Evolutionary conservation across 2,113 vertebrate species (phyloP).

Genomic region (Ondatra zibethicus): DNA sequence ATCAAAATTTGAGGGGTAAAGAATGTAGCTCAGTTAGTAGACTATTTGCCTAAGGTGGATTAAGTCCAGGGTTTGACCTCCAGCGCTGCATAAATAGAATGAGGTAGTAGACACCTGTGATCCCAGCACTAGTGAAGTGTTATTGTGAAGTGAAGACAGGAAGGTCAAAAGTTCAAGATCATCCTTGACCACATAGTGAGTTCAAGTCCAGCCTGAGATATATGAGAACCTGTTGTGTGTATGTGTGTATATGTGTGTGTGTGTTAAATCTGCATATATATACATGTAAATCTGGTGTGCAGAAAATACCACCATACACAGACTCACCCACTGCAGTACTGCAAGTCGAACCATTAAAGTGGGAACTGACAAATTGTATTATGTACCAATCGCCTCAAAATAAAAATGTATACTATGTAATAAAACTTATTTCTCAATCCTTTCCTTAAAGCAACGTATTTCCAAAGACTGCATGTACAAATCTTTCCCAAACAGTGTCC

Average conservation of each 20-base stretch:
- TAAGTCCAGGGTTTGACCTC: neutral
- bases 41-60: neutral
- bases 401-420: neutral
- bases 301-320: neutral
- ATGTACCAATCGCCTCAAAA: conserved; percentile 21
- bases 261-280: no score
- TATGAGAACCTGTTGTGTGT: neutral
- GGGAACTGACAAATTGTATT: neutral
- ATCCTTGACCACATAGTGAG: neutral
- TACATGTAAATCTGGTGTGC: neutral
- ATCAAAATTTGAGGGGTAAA: neutral
- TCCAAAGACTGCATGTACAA: neutral
- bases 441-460: neutral
- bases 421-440: conserved; percentile 2
- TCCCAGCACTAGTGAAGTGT: neutral
- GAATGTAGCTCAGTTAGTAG: neutral
- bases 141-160: neutral
- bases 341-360: neutral
- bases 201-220: neutral
- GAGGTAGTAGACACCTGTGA: neutral
- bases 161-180: neutral
- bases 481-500: neutral
- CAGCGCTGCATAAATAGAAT: neutral
- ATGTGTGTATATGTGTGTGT: no score
- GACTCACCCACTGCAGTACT: neutral